These are phyloP conservation scores for Macrotis lagotis DNA, from an alignment of 2,113 vertebrate species.

Conservation along the genomic window DNA sequence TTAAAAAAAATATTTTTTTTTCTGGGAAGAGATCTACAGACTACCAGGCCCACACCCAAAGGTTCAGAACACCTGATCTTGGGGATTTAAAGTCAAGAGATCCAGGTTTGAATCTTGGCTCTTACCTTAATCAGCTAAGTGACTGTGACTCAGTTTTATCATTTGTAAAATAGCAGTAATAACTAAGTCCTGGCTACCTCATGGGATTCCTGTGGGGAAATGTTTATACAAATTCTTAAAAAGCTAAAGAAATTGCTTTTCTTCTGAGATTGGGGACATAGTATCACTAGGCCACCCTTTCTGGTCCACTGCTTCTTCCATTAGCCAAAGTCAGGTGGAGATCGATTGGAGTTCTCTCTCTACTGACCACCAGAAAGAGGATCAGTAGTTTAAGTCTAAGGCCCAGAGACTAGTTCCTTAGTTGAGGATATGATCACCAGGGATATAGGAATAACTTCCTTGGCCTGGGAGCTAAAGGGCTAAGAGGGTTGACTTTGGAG, in stretches of 20 bases:
- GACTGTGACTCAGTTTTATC: neutral
- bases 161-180: neutral
- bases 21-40: neutral
- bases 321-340: neutral
- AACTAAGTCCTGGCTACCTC: neutral
- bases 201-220: neutral
- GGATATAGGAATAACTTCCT: neutral
- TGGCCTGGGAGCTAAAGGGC: neutral
- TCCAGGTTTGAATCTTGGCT: neutral
- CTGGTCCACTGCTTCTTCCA: neutral
- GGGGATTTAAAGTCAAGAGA: neutral
- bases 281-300: neutral
- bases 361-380: neutral
- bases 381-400: neutral
- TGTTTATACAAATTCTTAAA: neutral
- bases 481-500: neutral
- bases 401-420: neutral
- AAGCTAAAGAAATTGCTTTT: neutral
- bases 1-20: neutral
- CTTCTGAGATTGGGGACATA: neutral
- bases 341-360: neutral
- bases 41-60: neutral
- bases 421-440: neutral
- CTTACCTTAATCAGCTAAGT: neutral
- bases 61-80: neutral